Evolutionary conservation across 2,888 invertebrate genomes (phyloP).

Genomic region (Cantharis flavilabris): DNA sequence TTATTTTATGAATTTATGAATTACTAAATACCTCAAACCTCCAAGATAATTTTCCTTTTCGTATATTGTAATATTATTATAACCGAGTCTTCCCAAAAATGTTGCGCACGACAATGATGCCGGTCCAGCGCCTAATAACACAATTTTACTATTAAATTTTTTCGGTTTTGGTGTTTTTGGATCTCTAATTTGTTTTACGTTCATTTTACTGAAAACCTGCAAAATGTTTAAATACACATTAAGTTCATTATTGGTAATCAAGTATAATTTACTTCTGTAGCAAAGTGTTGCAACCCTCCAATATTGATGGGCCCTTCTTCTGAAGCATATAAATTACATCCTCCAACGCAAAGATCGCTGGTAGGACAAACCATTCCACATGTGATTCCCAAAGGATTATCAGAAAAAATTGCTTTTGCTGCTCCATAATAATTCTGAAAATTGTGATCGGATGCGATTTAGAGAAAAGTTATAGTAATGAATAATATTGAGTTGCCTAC

Average conservation of each 20-base stretch:
- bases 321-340: constrained; percentile 93
- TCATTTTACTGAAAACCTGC: constrained; percentile 92
- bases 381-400: constrained; percentile 93
- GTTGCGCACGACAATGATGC: constrained; percentile 96
- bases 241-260: neutral
- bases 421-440: constrained; percentile 95
- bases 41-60: constrained; percentile 88
- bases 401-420: constrained; percentile 92
- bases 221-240: constrained; percentile 13
- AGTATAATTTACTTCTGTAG: constrained; percentile 75
- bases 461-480: neutral
- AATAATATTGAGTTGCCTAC: constrained; percentile 54
- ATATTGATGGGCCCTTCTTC: constrained; percentile 99
- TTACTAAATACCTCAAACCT: constrained; percentile 74
- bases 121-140: constrained; percentile 92
- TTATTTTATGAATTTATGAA: too few species aligned
- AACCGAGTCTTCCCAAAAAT: constrained; percentile 91
- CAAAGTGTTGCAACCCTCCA: constrained; percentile 97
- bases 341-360: constrained; percentile 96
- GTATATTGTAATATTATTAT: constrained; percentile 87
- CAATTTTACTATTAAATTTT: constrained; percentile 73
- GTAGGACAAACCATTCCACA: constrained; percentile 99
- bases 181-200: constrained; percentile 82
- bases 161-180: constrained; percentile 66
- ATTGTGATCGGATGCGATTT: neutral